phyloP scores from a whole-genome alignment of 92 coral and sea anemone species.

The Hydrozoanthus gracilis region DNA sequence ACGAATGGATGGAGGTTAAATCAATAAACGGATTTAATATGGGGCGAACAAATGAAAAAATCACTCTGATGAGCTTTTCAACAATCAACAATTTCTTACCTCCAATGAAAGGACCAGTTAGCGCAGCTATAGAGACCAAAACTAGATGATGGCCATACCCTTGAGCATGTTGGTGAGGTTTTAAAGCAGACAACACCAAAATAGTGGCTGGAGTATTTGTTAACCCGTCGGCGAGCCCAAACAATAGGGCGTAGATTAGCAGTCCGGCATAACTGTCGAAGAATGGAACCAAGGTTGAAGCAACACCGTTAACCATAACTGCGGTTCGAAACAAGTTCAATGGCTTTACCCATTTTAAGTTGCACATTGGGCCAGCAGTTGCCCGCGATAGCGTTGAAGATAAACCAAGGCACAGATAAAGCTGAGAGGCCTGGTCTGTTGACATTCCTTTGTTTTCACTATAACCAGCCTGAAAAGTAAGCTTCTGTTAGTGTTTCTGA shows the following conservation, averaged over 20 bases:
- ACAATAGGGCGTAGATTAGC: constrained; percentile 41
- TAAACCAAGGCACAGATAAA: constrained; percentile 49
- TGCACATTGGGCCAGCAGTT: constrained; percentile 52
- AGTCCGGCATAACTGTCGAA: constrained; percentile 26
- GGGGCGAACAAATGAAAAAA: too few species aligned
- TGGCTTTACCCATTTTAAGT: constrained; percentile 38
- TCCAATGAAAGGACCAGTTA: too few species aligned
- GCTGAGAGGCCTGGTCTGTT: constrained; percentile 51
- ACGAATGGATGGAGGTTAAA: too few species aligned
- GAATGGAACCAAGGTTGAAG: constrained; percentile 39
- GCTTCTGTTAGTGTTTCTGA: background rate
- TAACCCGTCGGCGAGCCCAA: constrained; percentile 53
- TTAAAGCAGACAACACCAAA: constrained; percentile 32
- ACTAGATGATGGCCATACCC: constrained; percentile 21
- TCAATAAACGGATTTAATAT: too few species aligned
- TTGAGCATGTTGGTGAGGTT: constrained; percentile 30
- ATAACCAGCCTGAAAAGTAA: constrained; percentile 49
- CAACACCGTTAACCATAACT: constrained; percentile 31
- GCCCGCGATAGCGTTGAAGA: constrained; percentile 51
- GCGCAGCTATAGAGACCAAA: too few species aligned
- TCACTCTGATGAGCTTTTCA: too few species aligned
- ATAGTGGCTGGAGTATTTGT: constrained; percentile 30
- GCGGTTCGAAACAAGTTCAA: constrained; percentile 36
- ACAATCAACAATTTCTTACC: too few species aligned
- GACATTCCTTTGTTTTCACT: constrained; percentile 42